phyloP scores from a whole-genome alignment of 2,113 vertebrate species.

The Dryoscopus gambensis region DNA sequence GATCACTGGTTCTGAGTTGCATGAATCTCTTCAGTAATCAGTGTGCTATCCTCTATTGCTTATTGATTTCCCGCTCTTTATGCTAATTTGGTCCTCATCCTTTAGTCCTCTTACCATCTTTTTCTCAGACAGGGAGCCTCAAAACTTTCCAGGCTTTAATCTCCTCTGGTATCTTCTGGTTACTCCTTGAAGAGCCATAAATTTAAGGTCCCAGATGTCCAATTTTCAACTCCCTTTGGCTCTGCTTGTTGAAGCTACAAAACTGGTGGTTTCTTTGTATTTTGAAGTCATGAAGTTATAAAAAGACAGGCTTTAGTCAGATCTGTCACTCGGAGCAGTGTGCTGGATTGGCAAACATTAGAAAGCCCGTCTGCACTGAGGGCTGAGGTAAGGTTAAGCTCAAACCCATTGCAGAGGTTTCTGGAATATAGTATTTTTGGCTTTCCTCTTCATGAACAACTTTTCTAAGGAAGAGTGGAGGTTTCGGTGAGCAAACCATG shows the following conservation, averaged over 20 bases:
- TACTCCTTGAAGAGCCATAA: no score
- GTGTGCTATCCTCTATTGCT: rapidly evolving
- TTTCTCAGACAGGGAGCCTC: not conserved
- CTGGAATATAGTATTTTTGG: not conserved
- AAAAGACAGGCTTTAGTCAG: not conserved
- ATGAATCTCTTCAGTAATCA: not conserved
- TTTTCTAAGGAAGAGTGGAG: not conserved
- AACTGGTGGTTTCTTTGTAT: not conserved
- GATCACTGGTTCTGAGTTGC: not conserved
- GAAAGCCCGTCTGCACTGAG: not conserved
- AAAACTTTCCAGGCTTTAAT: not conserved
- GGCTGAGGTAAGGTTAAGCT: not conserved
- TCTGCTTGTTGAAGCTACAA: not conserved
- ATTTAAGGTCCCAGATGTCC: not conserved
- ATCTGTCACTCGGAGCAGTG: rapidly evolving
- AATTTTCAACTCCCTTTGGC: not conserved
- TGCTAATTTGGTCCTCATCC: not conserved
- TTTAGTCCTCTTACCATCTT: not conserved
- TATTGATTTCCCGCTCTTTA: rapidly evolving
- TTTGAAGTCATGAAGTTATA: not conserved
- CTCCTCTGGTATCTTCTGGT: no score
- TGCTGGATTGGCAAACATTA: not conserved
- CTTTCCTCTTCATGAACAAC: not conserved
- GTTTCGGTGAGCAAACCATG: not conserved
- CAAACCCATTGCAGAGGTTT: not conserved